phyloP scores from a whole-genome alignment of 2,888 invertebrate genomes.

The Polydrusus cervinus region DNA sequence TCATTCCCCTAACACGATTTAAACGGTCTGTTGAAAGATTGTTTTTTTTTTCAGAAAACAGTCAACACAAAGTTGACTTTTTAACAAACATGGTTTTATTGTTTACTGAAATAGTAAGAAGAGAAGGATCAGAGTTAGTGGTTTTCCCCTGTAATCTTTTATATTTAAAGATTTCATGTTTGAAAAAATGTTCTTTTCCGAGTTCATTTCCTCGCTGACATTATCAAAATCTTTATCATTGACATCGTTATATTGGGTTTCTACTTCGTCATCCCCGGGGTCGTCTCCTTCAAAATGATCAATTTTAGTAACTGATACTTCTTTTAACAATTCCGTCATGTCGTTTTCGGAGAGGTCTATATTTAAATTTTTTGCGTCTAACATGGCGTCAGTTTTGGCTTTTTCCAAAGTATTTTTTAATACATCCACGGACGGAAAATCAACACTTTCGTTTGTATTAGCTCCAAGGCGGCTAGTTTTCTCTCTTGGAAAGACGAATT shows the following conservation, averaged over 20 bases:
- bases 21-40: constrained; percentile 1
- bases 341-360: background rate
- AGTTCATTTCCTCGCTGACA: background rate
- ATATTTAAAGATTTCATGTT: background rate
- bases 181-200: background rate
- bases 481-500: background rate
- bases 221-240: background rate
- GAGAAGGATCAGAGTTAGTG: background rate
- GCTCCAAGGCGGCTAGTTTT: background rate
- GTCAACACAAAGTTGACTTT: background rate
- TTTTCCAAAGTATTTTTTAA: background rate
- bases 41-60: constrained; percentile 1
- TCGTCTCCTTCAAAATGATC: background rate
- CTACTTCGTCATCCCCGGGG: background rate
- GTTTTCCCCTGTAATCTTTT: background rate
- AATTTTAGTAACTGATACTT: background rate
- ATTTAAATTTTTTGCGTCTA: background rate
- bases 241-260: background rate
- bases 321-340: background rate
- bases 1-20: background rate
- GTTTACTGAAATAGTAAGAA: background rate
- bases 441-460: background rate
- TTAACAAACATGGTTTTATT: background rate
- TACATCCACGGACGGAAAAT: background rate
- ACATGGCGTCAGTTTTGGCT: background rate